Evolutionary conservation across 2,797 vertebrate species (phyloP), one percentile per base, ranked within the genome.

Genomic region (Ambastaia sidthimunki): DNA sequence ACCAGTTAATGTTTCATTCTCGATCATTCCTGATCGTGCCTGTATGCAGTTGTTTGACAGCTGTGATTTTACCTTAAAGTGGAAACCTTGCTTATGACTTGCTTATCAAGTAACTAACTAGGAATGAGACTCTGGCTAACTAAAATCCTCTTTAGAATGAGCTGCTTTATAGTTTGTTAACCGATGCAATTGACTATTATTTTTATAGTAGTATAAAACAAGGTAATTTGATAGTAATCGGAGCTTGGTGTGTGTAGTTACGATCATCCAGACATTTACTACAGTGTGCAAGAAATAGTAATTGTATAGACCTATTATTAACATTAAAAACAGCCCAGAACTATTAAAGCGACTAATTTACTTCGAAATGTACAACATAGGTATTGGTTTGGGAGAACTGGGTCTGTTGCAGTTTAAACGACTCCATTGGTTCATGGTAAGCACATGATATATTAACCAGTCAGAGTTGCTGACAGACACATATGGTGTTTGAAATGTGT

Each of bases 381-480:
- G 3, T 15, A 16, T 16, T 21, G 3, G 10, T 21, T 16, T 21
- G 19, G 2, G 5, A 5, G 19, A 41, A 55, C 41, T 37, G 0
- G n/a, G n/a, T n/a, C n/a, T n/a, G n/a, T n/a, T n/a, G 19, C 12
- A 50, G 37, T 60, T 77, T 48, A 7, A 59, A 47, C 25, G 11
- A 11, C 23, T 21, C 4, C 3, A 9, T 15, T 47, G 23, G 3
- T 15, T 75, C 60, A 52, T 52, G 11, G 44, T 28, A 41, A 55
- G 12, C 50, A 60, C 76, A 19, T 68, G 75, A 78, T 15, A 25
- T 48, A 59, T 70, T 18, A 48, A 34, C 37, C 7, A 67, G 11
- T 67, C 50, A 71, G 34, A 62, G 11, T 50, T 78, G 76, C 57
- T 71, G 55, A 78, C 68, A 34, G n/a, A 16, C 37, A 9, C 3